Evolutionary conservation across 2,888 invertebrate species (phyloP).

Genomic region (Agrochola circellaris): DNA sequence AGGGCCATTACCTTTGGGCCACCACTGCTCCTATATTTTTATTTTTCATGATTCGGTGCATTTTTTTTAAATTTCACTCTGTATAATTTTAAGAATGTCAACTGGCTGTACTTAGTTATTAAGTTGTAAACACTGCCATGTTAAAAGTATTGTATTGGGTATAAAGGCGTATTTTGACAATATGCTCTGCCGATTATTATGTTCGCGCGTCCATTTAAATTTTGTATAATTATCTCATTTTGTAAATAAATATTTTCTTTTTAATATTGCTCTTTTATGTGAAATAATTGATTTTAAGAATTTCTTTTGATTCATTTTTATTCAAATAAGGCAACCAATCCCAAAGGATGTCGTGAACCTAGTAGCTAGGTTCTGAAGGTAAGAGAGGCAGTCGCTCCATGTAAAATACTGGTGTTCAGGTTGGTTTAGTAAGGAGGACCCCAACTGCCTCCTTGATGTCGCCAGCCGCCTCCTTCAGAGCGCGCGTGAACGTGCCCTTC

Average conservation of each 20-base stretch:
- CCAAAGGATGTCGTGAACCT: too few species aligned
- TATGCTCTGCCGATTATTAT: conserved; percentile 9
- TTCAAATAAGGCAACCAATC: not conserved
- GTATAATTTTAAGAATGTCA: conserved; percentile 38
- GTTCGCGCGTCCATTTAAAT: conserved; percentile 15
- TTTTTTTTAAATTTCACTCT: conserved; percentile 27
- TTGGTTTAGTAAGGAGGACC: too few species aligned
- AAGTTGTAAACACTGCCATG: conserved; percentile 59
- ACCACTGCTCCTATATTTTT: too few species aligned
- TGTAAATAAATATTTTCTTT: conserved; percentile 51
- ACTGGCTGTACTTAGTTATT: conserved; percentile 61
- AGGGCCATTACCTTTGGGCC: too few species aligned
- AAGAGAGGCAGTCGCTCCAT: too few species aligned
- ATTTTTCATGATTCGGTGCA: not conserved
- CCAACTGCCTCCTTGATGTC: too few species aligned
- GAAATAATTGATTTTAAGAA: conserved; percentile 3
- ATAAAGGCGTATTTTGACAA: conserved; percentile 27
- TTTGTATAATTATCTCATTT: conserved; percentile 44
- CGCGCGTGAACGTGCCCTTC: too few species aligned
- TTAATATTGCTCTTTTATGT: not conserved
- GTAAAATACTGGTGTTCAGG: too few species aligned
- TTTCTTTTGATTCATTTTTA: not conserved
- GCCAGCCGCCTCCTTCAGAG: too few species aligned
- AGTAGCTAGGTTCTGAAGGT: too few species aligned
- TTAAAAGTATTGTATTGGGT: conserved; percentile 53